phyloP scores from a whole-genome alignment of 2,113 vertebrate genomes.

The Plecotus auritus region DNA sequence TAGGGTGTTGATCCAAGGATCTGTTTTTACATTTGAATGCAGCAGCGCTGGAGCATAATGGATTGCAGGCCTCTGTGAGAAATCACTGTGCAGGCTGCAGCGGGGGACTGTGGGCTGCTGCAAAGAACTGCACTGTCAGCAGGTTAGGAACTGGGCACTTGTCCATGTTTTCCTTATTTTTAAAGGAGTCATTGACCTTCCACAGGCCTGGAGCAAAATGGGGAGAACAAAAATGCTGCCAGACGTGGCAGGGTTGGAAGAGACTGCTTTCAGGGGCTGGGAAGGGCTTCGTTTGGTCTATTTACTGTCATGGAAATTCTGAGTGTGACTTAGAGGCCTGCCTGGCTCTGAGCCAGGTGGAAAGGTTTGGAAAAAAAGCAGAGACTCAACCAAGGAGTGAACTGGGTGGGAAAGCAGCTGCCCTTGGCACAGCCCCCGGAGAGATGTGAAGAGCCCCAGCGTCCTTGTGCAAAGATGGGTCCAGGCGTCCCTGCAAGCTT shows the following conservation, averaged over 20 bases:
- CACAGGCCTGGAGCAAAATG: constrained; percentile 74
- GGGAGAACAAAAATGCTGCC: constrained; percentile 76
- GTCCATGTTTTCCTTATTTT: constrained; percentile 81
- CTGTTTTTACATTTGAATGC: constrained; percentile 70
- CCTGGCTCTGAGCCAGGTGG: constrained; percentile 53
- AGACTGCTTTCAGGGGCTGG: constrained; percentile 70
- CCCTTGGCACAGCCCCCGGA: constrained; percentile 12
- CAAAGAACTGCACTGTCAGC: constrained; percentile 83
- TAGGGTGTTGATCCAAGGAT: constrained; percentile 79
- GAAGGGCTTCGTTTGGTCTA: constrained; percentile 54
- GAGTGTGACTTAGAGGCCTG: constrained; percentile 62
- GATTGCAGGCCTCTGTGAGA: constrained; percentile 81
- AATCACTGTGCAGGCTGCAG: constrained; percentile 75
- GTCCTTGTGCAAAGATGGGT: background rate
- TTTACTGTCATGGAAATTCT: constrained; percentile 64
- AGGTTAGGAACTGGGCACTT: constrained; percentile 76
- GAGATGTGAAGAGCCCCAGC: background rate
- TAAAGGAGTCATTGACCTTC: constrained; percentile 81
- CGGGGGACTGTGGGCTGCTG: constrained; percentile 58
- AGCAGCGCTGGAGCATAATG: constrained; percentile 80
- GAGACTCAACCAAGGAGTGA: background rate
- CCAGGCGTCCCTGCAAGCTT: background rate
- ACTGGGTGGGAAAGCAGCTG: constrained; percentile 59
- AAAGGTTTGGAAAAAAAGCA: constrained; percentile 42
- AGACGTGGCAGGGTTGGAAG: constrained; percentile 54